Percentiles rank a stretch among this genome's conserved stretches.
phyloP scores from a whole-genome alignment of 2,113 vertebrate species.

The Lophura nycthemera region DNA sequence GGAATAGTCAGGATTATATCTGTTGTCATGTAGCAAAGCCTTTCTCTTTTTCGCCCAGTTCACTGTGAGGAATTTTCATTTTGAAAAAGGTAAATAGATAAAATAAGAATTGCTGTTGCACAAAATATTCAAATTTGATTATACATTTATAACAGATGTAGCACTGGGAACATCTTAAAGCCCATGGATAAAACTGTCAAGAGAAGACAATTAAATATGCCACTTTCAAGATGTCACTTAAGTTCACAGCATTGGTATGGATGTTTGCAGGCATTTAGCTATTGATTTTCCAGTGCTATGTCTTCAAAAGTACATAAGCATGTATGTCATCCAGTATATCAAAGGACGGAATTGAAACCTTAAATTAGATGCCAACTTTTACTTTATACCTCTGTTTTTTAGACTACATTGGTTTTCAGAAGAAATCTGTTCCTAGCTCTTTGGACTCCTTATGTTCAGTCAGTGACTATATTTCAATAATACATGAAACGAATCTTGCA shows the following conservation, averaged over 20 bases:
- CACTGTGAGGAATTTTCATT: not conserved
- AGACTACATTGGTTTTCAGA: not conserved
- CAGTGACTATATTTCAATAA: not conserved
- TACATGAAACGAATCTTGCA: not conserved
- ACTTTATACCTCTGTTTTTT: not conserved
- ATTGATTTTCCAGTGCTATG: not conserved
- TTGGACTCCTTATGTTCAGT: not conserved
- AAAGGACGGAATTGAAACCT: not conserved
- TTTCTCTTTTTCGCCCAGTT: not conserved
- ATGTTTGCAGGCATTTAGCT: not conserved
- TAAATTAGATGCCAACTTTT: not conserved
- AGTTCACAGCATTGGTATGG: not conserved
- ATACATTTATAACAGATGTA: not conserved
- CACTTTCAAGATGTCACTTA: not conserved
- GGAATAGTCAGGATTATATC: not conserved
- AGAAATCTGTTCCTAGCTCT: conserved; percentile 17
- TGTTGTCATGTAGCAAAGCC: not conserved
- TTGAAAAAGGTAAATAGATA: not conserved
- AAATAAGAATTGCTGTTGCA: not conserved
- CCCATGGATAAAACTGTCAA: not conserved
- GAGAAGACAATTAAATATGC: not conserved
- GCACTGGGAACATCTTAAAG: not conserved
- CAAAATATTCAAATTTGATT: not conserved
- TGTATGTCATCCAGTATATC: not conserved
- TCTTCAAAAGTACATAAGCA: not conserved